Evolutionary conservation across 2,797 vertebrate species (phyloP), one percentile per base, ranked within the genome.

Genomic region (Gadopsis marmoratus): DNA sequence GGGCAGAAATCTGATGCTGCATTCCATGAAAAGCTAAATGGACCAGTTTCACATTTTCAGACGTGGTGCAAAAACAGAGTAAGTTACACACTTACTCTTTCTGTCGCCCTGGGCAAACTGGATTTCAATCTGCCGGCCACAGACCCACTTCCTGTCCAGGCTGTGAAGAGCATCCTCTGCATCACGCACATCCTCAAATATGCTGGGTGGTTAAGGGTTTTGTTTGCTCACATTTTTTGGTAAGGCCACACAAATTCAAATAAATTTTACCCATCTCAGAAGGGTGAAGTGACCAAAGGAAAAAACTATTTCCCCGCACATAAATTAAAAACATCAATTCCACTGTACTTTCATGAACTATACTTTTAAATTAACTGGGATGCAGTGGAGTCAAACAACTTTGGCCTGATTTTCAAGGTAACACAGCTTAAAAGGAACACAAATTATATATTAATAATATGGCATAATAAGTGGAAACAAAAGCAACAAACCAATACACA

Each of bases 91-190:
- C 97, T 96, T 93, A 99, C 98, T 99, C 93, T 99, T 99, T 19
- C 98, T 90, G 93, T 99, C 98, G 5, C 98, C 98, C 87, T 99
- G 97, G 12, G 98, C 98, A 83, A 99, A 99, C 94, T 99, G 98
- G 95, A 99, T 99, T 93, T 99, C 98, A 73, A 99, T 99, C 81
- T 99, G 98, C 21, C 98, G 97, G 3, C 98, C 98, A 86, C 97
- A 99, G 64, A 99, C 98, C 98, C 98, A 99, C 89, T 99, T 99
- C 77, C 97, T 96, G 91, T 99, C 98, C 95, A 99, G 94, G 88
- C 98, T 98, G 89, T 99, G 97, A 67, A 99, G 97, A 66, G 98
- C 98, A 47, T 99, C 98, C 74, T 99, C 98, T 0, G 98, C 98
- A 68, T 99, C 98, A 0, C 97, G 97, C 63, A 99, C 97, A 84